phyloP scores from a whole-genome alignment of 1,140 invertebrate genomes.

The Nilaparvata lugens region DNA sequence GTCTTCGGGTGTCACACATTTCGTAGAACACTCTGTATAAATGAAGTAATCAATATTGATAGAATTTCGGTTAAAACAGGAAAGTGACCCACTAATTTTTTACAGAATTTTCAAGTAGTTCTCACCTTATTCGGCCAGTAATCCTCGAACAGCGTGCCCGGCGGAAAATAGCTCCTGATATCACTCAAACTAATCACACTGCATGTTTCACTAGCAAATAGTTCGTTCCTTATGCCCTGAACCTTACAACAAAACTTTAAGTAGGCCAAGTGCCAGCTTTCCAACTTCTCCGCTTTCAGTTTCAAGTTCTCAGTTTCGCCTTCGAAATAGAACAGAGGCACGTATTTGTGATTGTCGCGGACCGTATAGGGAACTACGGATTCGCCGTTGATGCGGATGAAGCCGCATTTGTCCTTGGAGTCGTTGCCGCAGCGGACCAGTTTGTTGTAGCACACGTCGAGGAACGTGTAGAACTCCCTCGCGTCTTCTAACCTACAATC shows the following conservation, averaged over 20 bases:
- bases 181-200: slow-evolving; percentile 80
- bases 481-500: slow-evolving; percentile 57
- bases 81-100: too few relatives aligned
- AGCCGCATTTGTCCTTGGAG: slow-evolving; percentile 75
- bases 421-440: slow-evolving; percentile 51
- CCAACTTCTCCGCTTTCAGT: slow-evolving; percentile 69
- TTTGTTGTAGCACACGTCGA: slow-evolving; percentile 80
- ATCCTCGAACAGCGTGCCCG: slow-evolving; percentile 78
- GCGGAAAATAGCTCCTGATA: slow-evolving; percentile 83
- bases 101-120: too few relatives aligned
- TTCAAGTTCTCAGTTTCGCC: slow-evolving; percentile 84
- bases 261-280: slow-evolving; percentile 86
- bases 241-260: slow-evolving; percentile 91
- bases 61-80: too few relatives aligned
- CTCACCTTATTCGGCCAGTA: slow-evolving; percentile 79
- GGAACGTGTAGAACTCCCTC: slow-evolving; percentile 81
- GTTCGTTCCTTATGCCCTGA: slow-evolving; percentile 81
- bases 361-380: slow-evolving; percentile 89
- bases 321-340: slow-evolving; percentile 90
- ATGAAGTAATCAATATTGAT: too few relatives aligned
- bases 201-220: slow-evolving; percentile 81
- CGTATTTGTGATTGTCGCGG: slow-evolving; percentile 71
- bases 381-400: slow-evolving; percentile 88
- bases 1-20: too few relatives aligned
- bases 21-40: too few relatives aligned